A percentile compares a stretch with the other conserved stretches of the same genome.
These are phyloP conservation scores for Habrosyne pyritoides DNA, from an alignment of 2,888 invertebrate species.

Conservation along the genomic window DNA sequence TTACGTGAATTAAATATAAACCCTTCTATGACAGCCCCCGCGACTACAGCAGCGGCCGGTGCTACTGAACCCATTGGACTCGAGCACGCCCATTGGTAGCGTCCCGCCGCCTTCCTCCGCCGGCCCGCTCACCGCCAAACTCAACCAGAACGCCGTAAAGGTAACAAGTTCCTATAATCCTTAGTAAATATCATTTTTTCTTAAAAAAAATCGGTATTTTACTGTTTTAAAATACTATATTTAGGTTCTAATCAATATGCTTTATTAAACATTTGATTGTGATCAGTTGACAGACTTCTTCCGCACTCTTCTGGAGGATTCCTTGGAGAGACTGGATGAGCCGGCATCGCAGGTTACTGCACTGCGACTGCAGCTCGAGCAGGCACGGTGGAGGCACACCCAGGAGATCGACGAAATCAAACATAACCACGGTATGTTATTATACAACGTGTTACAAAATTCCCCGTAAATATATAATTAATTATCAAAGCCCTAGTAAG, in stretches of 20 bases:
- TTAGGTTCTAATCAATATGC: too few species aligned
- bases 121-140: slow-evolving; percentile 82
- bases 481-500: too few species aligned
- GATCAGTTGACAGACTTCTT: slow-evolving; percentile 87
- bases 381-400: slow-evolving; percentile 87
- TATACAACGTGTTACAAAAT: too few species aligned
- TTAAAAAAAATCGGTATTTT: too few species aligned
- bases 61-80: slow-evolving; percentile 67
- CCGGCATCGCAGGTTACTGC: slow-evolving; percentile 83
- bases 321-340: slow-evolving; percentile 85
- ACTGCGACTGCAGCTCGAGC: slow-evolving; percentile 88
- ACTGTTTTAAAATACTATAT: too few species aligned
- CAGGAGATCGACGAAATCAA: slow-evolving; percentile 90
- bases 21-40: slow-evolving; percentile 47
- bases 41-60: slow-evolving; percentile 66
- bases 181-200: too few species aligned
- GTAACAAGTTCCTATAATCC: slow-evolving; percentile 46
- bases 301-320: slow-evolving; percentile 87
- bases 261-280: neutral
- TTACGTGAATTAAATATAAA: neutral
- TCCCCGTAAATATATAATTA: too few species aligned
- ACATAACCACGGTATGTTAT: slow-evolving; percentile 85
- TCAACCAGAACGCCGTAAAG: slow-evolving; percentile 85
- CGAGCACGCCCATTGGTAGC: slow-evolving; percentile 42
- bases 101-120: slow-evolving; percentile 74